phyloP scores from a whole-genome alignment of 2,888 invertebrate genomes.

The Achlya flavicornis region DNA sequence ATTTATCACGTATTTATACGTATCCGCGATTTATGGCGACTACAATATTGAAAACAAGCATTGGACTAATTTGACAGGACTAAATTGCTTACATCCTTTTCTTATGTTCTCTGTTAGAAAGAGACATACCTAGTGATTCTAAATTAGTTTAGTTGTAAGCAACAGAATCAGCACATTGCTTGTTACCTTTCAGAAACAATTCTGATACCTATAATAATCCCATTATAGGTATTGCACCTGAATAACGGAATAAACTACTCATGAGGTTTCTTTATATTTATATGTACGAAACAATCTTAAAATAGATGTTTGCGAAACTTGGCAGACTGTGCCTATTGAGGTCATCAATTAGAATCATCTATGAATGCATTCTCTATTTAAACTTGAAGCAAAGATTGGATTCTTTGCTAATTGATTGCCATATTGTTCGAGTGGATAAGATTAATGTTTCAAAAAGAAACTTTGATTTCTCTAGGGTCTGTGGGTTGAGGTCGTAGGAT shows the following conservation, averaged over 20 bases:
- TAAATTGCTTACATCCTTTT: too few species aligned
- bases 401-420: neutral
- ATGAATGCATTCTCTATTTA: conserved; percentile 24
- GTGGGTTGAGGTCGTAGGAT: conserved; percentile 64
- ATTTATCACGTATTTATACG: too few species aligned
- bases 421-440: neutral
- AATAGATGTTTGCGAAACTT: conserved; percentile 58
- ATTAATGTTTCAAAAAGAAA: conserved; percentile 16
- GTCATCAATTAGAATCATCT: conserved; percentile 45
- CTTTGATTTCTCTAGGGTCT: conserved; percentile 41
- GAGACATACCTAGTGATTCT: too few species aligned
- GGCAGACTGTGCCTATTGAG: conserved; percentile 53
- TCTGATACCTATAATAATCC: neutral
- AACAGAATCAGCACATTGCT: too few species aligned
- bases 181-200: neutral
- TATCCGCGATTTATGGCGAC: too few species aligned
- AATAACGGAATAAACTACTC: conserved; percentile 4
- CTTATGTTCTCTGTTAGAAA: too few species aligned
- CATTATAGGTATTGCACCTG: neutral
- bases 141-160: too few species aligned
- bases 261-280: conserved; percentile 3
- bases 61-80: too few species aligned
- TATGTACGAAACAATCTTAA: conserved; percentile 29
- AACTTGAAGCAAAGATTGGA: neutral
- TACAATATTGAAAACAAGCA: too few species aligned